Evolutionary conservation across 2,888 invertebrate genomes (phyloP).

Genomic region (Lapara coniferarum): DNA sequence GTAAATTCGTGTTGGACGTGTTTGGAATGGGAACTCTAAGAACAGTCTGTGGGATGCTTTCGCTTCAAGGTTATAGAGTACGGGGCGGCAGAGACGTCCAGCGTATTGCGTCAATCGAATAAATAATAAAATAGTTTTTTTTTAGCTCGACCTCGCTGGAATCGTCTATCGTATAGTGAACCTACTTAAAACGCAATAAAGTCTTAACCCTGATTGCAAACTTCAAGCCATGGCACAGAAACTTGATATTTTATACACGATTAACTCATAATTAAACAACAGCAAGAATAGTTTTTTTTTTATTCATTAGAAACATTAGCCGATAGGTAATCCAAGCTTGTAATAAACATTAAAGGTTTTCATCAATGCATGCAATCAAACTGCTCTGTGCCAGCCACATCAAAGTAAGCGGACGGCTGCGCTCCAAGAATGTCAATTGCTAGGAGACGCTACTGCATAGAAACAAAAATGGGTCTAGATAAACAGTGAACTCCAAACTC

Average conservation of each 20-base stretch:
- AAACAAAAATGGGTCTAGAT: constrained; percentile 2
- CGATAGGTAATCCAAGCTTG: not conserved
- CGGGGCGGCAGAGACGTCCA: not conserved
- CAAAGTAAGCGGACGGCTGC: constrained; percentile 42
- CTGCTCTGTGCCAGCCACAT: constrained; percentile 25
- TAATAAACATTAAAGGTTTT: not conserved
- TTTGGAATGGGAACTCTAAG: constrained; percentile 50
- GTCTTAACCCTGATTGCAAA: too few relatives aligned
- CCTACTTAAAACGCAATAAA: too few relatives aligned
- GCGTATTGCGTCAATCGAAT: not conserved
- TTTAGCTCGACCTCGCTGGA: not conserved
- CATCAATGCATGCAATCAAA: not conserved
- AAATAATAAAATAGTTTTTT: not conserved
- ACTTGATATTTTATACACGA: too few relatives aligned
- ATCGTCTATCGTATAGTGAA: too few relatives aligned
- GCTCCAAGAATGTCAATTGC: constrained; percentile 41
- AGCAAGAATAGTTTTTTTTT: too few relatives aligned
- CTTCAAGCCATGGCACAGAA: too few relatives aligned
- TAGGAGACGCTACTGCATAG: constrained; percentile 4
- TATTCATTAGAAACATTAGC: too few relatives aligned
- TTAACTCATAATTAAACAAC: too few relatives aligned
- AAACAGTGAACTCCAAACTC: constrained; percentile 11
- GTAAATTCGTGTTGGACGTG: constrained; percentile 77
- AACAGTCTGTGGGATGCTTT: constrained; percentile 50
- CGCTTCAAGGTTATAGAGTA: constrained; percentile 39